Evolutionary conservation across 2,797 vertebrate genomes (phyloP), one percentile per base, ranked within the genome.

Genomic region (Mallotus villosus): DNA sequence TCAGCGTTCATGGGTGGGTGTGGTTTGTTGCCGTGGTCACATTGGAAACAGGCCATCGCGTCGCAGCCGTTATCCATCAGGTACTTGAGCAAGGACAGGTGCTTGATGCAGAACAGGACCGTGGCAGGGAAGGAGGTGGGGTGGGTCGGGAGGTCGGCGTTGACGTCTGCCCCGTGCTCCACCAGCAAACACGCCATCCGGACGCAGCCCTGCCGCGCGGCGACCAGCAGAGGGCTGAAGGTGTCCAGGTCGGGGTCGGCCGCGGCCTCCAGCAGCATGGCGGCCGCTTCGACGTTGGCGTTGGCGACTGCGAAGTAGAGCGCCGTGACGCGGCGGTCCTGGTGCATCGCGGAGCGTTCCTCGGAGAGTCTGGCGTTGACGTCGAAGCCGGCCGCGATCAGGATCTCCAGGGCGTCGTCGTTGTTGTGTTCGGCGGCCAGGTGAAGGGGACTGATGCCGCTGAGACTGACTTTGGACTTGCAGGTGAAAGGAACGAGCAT

Each of bases 401-500:
- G 88, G 27, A 90, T 86, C 75, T 96, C 94, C 70, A 97, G 77
- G 75, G 96, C 87, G 0, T 89, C 87, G 0, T 96, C 93, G 0
- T 90, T 86, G 87, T 96, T 95, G 55, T 88, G 88, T 65, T 97
- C 95, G 0, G 95, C 94, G 0, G 96, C 96, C 1, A 97, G 70
- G 78, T 98, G 96, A 72, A 97, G 86, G 17, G 96, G 96, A 77
- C 95, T 97, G 84, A 97, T 94, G 64, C 96, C 96, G 0, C 94
- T 94, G 0, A 72, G 78, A 65, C 80, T 91, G 72, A 97, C 68
- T 0, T 92, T 90, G 3, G 84, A 88, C 53, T 85, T 92, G 68
- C 94, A 96, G n/a, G 95, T 97, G 73, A 90, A 91, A 0, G 94
- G 93, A 68, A 96, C 92, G 80, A 98, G 87, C 92, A 95, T 86